phyloP scores from a whole-genome alignment of 1,140 invertebrate species.

The Samia ricini region DNA sequence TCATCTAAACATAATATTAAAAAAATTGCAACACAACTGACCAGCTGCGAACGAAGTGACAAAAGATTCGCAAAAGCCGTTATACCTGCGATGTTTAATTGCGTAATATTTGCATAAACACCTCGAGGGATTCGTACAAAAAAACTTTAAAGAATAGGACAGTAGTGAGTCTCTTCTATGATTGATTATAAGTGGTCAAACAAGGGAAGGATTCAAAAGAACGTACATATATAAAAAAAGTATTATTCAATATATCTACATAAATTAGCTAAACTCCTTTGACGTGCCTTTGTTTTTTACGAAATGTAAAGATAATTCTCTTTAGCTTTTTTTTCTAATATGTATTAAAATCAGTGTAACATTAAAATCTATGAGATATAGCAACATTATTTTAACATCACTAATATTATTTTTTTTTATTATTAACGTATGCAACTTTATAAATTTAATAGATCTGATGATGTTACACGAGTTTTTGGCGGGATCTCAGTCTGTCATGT shows the following conservation, averaged over 20 bases:
- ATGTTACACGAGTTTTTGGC: no score
- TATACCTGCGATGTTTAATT: slow-evolving; percentile 64
- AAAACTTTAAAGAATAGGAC: slow-evolving; percentile 29
- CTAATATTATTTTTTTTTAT: no score
- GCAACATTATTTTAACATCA: no score
- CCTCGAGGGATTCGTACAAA: slow-evolving; percentile 38
- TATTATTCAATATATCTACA: not conserved
- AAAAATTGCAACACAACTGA: slow-evolving; percentile 6
- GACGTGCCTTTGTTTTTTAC: not conserved
- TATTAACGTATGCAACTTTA: no score
- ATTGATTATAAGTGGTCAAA: slow-evolving; percentile 54
- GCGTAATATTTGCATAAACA: slow-evolving; percentile 69
- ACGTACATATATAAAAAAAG: not conserved
- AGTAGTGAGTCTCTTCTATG: slow-evolving; percentile 30
- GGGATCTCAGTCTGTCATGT: no score
- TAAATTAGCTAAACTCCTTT: not conserved
- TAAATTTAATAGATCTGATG: no score
- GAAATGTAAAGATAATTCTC: no score
- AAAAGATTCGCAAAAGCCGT: slow-evolving; percentile 47
- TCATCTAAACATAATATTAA: not conserved
- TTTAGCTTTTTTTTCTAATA: no score
- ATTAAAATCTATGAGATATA: no score
- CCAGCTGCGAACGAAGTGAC: slow-evolving; percentile 49
- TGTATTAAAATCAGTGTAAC: no score
- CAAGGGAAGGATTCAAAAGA: slow-evolving; percentile 14